Evolutionary conservation across 2,888 invertebrate species (phyloP), one percentile per base, ranked within the genome.

Genomic region (Sepiola atlantica): DNA sequence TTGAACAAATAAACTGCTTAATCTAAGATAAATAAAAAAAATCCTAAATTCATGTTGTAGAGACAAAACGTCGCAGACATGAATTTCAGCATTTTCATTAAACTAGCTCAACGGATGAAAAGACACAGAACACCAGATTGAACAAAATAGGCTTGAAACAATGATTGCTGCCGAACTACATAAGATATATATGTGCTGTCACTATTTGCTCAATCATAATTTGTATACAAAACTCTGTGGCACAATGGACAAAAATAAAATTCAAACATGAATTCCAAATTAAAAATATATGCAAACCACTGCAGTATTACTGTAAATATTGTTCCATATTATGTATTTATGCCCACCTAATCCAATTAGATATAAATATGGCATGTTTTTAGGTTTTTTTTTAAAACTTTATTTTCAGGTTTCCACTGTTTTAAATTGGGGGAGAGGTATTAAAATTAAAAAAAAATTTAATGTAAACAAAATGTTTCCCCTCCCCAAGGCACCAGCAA

Each of bases 401-500:
- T 77, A 21, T 3, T 77, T 77, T 77, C n/a, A n/a, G n/a, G 10
- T 77, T 77, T 77, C 77, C n/a, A 77, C n/a, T 77, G 77, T 77
- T 77, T n/a, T n/a, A 77, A n/a, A 77, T 77, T 77, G 77, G 77
- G 77, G 77, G 77, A 77, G 77, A 32, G 77, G 77, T n/a, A 77
- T 77, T 77, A 28, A 77, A 77, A 77, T n/a, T 14, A 77, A 14
- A 77, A 77, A 77, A 77, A n/a, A 57, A 57, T 0, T 21, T 21
- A 57, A 57, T 3, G 16, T 16, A 77, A 14, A 32, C 14, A 77
- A 77, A 77, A 77, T 61, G 14, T 32, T 77, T 77, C n/a, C 77
- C n/a, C 77, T 77, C 77, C n/a, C 77, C 77, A 77, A 77, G 77
- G 77, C 77, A 77, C 77, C 77, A 77, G n/a, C 77, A 77, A 77